Evolutionary conservation across 2,888 invertebrate genomes (phyloP).

Genomic region (Agrotis ipsilon): DNA sequence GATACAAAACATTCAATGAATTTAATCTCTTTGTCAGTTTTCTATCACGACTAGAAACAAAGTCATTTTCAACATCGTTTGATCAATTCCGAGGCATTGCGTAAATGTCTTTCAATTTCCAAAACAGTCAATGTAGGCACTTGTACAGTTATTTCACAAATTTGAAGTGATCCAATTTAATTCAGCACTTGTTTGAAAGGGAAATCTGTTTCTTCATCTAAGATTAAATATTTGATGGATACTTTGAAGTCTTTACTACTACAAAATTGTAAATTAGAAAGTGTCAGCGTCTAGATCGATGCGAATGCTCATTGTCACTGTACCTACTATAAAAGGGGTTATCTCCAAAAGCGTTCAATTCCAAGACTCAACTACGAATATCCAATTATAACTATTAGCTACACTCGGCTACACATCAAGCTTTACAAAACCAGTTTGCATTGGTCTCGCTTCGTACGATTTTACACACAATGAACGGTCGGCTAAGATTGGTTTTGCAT

Average conservation of each 20-base stretch:
- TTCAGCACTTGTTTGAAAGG: conserved; percentile 6
- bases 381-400: no score
- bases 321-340: neutral
- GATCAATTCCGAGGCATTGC: conserved; percentile 36
- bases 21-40: conserved; percentile 26
- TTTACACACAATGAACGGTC: no score
- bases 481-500: no score
- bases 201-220: conserved; percentile 7
- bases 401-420: no score
- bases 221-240: conserved; percentile 22
- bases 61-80: no score
- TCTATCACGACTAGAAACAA: conserved; percentile 26
- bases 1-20: conserved; percentile 29
- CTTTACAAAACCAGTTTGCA: no score
- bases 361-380: no score
- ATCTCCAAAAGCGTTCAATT: neutral
- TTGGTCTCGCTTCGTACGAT: no score
- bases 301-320: neutral
- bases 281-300: neutral
- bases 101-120: conserved; percentile 3
- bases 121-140: neutral
- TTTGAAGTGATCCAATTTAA: conserved; percentile 29
- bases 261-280: no score
- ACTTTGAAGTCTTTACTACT: neutral
- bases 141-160: conserved; percentile 26